Evolutionary conservation across 2,888 invertebrate species (phyloP).

Genomic region (Myopa tessellatipennis): DNA sequence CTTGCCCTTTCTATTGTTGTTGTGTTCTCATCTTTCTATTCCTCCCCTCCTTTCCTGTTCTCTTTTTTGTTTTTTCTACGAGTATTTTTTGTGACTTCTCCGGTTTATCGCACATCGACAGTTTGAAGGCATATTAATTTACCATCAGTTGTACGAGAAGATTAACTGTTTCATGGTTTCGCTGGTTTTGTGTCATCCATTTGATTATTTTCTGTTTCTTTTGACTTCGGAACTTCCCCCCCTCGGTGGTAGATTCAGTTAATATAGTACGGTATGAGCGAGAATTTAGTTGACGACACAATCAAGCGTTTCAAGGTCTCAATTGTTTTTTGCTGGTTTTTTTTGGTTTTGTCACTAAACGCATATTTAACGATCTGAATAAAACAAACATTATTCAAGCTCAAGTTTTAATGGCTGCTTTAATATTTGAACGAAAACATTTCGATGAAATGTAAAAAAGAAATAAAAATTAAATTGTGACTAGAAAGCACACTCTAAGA

Average conservation of each 20-base stretch:
- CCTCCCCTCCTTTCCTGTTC: neutral
- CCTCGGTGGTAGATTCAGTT: neutral
- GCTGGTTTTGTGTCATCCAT: conserved; percentile 3
- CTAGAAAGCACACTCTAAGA: no score
- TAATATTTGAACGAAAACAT: no score
- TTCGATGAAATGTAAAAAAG: no score
- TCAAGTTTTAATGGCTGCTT: no score
- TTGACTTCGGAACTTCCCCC: neutral
- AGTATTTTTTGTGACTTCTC: neutral
- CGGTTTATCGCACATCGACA: conserved; percentile 14
- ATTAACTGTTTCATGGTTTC: conserved; percentile 40
- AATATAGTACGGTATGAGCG: neutral
- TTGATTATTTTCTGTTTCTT: neutral
- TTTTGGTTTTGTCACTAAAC: no score
- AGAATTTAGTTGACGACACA: no score
- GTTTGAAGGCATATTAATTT: conserved; percentile 44
- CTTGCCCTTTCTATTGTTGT: neutral
- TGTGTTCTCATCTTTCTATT: neutral
- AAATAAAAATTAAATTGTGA: no score
- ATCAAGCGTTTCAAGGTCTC: no score
- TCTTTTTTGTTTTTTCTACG: neutral
- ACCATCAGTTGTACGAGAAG: conserved; percentile 41
- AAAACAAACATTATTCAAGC: no score
- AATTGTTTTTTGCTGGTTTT: no score
- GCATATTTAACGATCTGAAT: no score